Base-by-base conservation (phyloP, 2,113 vertebrate genomes). In the Epinephelus fuscoguttatus region DNA sequence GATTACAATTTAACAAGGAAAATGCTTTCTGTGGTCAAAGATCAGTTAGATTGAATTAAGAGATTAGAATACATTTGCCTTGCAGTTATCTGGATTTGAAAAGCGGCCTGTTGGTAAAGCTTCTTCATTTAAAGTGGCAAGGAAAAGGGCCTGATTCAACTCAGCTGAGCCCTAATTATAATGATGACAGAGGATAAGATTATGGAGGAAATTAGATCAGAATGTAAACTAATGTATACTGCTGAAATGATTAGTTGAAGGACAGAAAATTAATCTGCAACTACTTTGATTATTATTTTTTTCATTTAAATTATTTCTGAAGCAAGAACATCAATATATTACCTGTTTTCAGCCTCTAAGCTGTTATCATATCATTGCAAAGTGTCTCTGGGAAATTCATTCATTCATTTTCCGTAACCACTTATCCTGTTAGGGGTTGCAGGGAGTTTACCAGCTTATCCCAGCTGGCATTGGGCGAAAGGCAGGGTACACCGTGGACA, bases 11-110 rank as follows among this genome's bases (percentile, higher is more conserved):
- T 91, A 92, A 93, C 91, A 88, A 89, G 82, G 83, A 87, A 90
- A 94, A 88, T 80, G 90, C 88, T 88, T 92, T 90, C 85, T 86
- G 78, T 90, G 92, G 92, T 94, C 93, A 94, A 93, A 94, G 92
- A 93, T 93, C 89, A 93, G 86, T 86, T 88, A 74, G 93, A 94
- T 94, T 93, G 88, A 94, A 94, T 95, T 93, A 94, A 93, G 91
- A 93, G 92, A 94, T 93, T 92, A 92, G 86, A 94, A 90, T 92
- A 88, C 88, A 88, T 94, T 89, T 92, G 89, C 84, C 89, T 90
- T 0, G 59, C 88, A 91, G 85, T 92, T 90, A 86, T 90, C 77
- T 87, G 84, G 86, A 83, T 92, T 88, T 93, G 84, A 87, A 77
- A 70, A 86, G 84, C 74, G 61, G 82, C 72, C 80, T 91, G 59